phyloP scores from a whole-genome alignment of 1,140 invertebrate genomes.

The Carposina sasakii region DNA sequence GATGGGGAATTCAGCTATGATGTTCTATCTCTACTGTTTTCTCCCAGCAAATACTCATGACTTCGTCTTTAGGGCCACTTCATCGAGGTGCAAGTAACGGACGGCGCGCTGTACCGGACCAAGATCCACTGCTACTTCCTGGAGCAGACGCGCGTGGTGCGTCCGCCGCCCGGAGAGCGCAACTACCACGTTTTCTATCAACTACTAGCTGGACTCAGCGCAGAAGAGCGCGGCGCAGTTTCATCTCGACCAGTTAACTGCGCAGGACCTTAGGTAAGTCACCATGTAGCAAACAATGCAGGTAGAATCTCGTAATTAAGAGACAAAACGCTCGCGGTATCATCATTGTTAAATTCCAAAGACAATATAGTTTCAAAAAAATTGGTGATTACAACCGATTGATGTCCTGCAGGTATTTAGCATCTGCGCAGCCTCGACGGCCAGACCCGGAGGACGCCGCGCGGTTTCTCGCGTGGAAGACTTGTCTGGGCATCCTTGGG shows the following conservation, averaged over 20 bases:
- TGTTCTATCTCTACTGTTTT: no score
- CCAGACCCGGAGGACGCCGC: constrained; percentile 52
- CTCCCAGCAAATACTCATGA: not conserved
- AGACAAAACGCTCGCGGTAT: no score
- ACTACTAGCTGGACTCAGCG: constrained; percentile 90
- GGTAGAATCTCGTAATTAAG: no score
- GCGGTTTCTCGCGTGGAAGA: constrained; percentile 90
- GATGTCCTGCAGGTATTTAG: constrained; percentile 77
- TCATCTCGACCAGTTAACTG: constrained; percentile 87
- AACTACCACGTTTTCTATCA: constrained; percentile 99
- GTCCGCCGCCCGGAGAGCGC: constrained; percentile 88
- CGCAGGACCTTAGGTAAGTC: constrained; percentile 78
- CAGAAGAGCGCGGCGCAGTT: constrained; percentile 90
- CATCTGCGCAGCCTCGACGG: constrained; percentile 78
- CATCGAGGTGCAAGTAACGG: constrained; percentile 97
- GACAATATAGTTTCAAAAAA: no score
- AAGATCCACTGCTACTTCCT: constrained; percentile 97
- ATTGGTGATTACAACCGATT: not conserved
- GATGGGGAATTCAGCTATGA: no score
- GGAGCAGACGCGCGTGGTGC: constrained; percentile 93
- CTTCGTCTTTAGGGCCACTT: constrained; percentile 86
- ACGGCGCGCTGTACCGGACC: constrained; percentile 93
- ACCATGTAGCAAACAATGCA: no score
- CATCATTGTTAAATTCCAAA: no score
- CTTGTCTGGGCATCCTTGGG: constrained; percentile 89